phyloP scores from a whole-genome alignment of 2,797 vertebrate species.

The Fringilla coelebs region DNA sequence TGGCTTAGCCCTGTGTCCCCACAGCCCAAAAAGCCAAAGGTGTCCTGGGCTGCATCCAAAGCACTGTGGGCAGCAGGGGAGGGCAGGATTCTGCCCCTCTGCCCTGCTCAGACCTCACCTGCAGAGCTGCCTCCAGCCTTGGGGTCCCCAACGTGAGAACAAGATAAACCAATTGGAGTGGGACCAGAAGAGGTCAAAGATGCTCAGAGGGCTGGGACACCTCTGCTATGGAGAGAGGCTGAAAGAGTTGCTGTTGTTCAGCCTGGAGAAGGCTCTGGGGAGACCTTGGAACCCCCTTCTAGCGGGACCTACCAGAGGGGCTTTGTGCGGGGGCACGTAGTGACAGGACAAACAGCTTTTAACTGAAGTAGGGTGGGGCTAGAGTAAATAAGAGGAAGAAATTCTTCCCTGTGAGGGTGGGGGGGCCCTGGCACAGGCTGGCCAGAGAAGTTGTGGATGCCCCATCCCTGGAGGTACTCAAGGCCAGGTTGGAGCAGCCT shows the following conservation, averaged over 20 bases:
- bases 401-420: not conserved
- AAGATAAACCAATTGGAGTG: too few species aligned
- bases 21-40: not conserved
- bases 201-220: not conserved
- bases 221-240: not conserved
- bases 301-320: not conserved
- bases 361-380: not conserved
- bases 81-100: not conserved
- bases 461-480: not conserved
- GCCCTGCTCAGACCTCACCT: not conserved
- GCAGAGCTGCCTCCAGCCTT: not conserved
- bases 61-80: not conserved
- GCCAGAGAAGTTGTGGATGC: not conserved
- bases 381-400: not conserved
- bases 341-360: not conserved
- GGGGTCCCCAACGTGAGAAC: not conserved
- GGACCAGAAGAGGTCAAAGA: not conserved
- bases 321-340: not conserved
- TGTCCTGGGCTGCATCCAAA: not conserved
- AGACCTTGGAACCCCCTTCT: not conserved
- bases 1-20: too few species aligned
- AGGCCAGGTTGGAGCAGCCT: not conserved
- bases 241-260: not conserved
- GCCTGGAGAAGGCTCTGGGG: not conserved
- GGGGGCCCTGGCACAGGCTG: not conserved